Evolutionary conservation across 2,797 vertebrate genomes (phyloP).

Genomic region (Neopelma chrysocephalum): DNA sequence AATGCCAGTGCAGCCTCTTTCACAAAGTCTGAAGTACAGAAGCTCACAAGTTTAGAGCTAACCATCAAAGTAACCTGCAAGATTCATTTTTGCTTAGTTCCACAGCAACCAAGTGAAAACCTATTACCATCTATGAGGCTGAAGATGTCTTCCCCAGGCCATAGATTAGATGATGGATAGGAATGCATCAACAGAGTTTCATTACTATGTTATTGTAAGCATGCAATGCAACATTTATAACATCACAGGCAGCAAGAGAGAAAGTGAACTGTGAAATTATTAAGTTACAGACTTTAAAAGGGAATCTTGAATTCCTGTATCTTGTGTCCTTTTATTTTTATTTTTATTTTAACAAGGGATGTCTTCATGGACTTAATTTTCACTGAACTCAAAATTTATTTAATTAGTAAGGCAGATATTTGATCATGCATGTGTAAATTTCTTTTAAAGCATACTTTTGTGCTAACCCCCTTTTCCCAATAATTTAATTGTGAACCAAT

Average conservation of each 20-base stretch:
- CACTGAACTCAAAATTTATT: background rate
- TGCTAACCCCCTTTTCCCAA: background rate
- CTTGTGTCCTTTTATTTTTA: background rate
- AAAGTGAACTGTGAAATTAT: background rate
- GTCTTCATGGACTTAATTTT: background rate
- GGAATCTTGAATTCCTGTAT: background rate
- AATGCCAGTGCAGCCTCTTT: background rate
- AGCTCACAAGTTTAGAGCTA: background rate
- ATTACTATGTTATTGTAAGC: background rate
- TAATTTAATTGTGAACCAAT: background rate
- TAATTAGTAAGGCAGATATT: background rate
- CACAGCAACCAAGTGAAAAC: background rate
- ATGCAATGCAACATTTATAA: background rate
- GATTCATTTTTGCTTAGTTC: background rate
- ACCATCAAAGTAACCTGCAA: background rate
- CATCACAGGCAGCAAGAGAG: background rate
- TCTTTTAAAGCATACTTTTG: background rate
- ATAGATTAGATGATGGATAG: background rate
- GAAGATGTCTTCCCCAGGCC: background rate
- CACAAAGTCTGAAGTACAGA: background rate
- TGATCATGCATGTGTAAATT: background rate
- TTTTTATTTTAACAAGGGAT: background rate
- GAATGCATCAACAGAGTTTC: background rate
- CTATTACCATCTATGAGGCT: fast-evolving
- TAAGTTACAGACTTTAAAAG: background rate